Evolutionary conservation across 2,797 vertebrate species (phyloP), one percentile per base, ranked within the genome.

Genomic region (Neosilurus hyrtlii): DNA sequence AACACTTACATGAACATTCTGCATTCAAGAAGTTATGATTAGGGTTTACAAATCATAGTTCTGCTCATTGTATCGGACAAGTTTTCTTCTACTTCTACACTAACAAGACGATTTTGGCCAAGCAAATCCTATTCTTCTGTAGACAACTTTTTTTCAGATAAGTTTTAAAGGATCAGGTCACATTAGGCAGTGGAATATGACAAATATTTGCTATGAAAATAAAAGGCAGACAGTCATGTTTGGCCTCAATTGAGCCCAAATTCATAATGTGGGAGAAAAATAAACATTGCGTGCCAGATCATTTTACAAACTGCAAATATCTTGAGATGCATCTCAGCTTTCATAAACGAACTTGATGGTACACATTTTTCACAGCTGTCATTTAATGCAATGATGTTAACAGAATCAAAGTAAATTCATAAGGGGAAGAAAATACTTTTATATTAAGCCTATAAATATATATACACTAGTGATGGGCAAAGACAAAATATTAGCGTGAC

Each of bases 131-230:
- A 49, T 35, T 68, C 30, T 18, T 86, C 77, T 43, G 5, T 49
- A 68, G 79, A 72, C 63, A 56, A 66, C 37, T 43, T 82, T 62
- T 62, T 35, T 16, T 35, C n/a, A 52, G 26, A 72, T 24, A 73
- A 49, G 15, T 14, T 61, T 11, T 24, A 73, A 20, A 35, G 7
- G 35, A 30, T 26, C 10, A 20, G 61, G 51, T 81, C 77, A 87
- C 63, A 37, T 81, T 80, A 35, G 67, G 56, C 54, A 71, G 12
- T 26, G 80, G 56, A 87, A 83, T 86, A 80, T 35, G 26, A 35
- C 75, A 43, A 82, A 84, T 87, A 85, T 86, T 88, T 88, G 80
- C 84, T 89, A 79, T 86, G 82, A 82, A 89, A 90, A 91, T 66
- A 75, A n/a, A 84, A 85, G 0, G 0, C 83, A 83, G 76, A 85